phyloP scores from a whole-genome alignment of 2,888 invertebrate genomes.

The Thalpophila matura region DNA sequence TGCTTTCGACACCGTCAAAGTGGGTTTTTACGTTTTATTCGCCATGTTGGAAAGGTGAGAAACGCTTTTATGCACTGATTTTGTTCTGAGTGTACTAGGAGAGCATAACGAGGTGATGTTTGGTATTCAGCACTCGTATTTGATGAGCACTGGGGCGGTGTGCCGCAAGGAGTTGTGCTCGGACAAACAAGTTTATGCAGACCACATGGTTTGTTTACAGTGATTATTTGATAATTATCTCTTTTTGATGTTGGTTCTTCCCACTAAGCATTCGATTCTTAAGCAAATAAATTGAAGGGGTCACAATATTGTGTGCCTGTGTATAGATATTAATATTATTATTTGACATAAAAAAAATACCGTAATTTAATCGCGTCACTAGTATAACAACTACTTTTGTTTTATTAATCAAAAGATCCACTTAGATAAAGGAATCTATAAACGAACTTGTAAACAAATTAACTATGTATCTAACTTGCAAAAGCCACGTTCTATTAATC shows the following conservation, averaged over 20 bases:
- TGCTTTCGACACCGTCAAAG: conserved; percentile 58
- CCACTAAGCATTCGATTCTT: background rate
- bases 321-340: conserved; percentile 4
- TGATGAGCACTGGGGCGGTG: conserved; percentile 49
- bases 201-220: conserved; percentile 30
- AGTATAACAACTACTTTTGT: background rate
- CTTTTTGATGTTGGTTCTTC: conserved; percentile 25
- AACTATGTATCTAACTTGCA: background rate
- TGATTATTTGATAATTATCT: conserved; percentile 47
- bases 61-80: conserved; percentile 39
- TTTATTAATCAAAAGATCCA: conserved; percentile 1
- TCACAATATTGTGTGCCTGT: conserved; percentile 9
- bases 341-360: conserved; percentile 18
- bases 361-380: conserved; percentile 13
- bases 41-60: conserved; percentile 40
- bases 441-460: too few species aligned
- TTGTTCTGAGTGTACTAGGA: conserved; percentile 41
- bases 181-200: conserved; percentile 41
- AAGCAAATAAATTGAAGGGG: conserved; percentile 11
- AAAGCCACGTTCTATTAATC: too few species aligned
- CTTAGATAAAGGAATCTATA: background rate
- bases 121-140: conserved; percentile 58
- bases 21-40: conserved; percentile 51
- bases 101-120: conserved; percentile 46
- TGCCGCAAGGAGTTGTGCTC: conserved; percentile 54